These are phyloP conservation scores for Goniozus legneri DNA, from an alignment of 1,140 invertebrate genomes.

Conservation along the genomic window DNA sequence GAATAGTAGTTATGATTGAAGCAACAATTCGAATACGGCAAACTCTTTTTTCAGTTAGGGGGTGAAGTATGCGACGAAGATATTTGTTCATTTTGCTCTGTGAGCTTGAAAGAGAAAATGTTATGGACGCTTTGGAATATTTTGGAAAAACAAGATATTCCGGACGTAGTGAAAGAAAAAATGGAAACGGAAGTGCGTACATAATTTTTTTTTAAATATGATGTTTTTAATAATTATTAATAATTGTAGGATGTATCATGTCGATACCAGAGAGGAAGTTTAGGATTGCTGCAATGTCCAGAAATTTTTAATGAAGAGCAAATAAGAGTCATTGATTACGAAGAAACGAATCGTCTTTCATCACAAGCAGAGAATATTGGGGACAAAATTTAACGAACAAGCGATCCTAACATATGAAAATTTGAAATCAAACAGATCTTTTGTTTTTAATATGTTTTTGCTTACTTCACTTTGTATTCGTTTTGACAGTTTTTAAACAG, in stretches of 20 bases:
- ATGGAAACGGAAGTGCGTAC: constrained; percentile 17
- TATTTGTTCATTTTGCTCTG: constrained; percentile 16
- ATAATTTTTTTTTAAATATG: background rate
- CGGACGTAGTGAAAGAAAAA: constrained; percentile 3
- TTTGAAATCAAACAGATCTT: no score
- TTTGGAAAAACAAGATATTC: constrained; percentile 19
- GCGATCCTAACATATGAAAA: no score
- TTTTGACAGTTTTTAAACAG: background rate
- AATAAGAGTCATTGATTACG: no score
- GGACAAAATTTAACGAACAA: no score
- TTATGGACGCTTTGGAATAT: constrained; percentile 38
- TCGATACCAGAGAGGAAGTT: constrained; percentile 2
- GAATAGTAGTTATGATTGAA: constrained; percentile 37
- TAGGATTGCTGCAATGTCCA: constrained; percentile 7
- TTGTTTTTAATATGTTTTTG: no score
- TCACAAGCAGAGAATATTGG: no score
- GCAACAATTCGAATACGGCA: constrained; percentile 13
- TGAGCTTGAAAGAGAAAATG: constrained; percentile 31
- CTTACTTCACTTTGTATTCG: background rate
- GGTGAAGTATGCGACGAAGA: constrained; percentile 11
- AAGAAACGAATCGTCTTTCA: no score
- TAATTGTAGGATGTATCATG: background rate
- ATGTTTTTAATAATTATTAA: background rate
- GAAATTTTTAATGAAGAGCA: no score
- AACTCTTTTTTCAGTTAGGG: constrained; percentile 2